Conservation (phyloP, 2,797 vertebrate species). For the Acanthornis magna region DNA sequence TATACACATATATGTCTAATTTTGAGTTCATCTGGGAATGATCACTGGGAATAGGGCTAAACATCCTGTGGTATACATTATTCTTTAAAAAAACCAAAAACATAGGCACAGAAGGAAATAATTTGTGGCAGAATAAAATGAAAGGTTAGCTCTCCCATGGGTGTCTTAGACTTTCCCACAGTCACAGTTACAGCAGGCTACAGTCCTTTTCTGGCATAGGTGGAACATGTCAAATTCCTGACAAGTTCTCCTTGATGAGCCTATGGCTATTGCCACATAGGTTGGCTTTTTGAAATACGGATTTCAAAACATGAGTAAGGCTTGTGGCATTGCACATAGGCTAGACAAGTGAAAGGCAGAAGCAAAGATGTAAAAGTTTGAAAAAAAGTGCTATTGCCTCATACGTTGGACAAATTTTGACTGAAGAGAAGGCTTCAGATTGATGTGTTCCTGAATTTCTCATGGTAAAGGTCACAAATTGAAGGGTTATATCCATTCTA, state of each 20-base stretch:
- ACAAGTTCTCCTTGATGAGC: neutral
- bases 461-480: neutral
- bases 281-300: neutral
- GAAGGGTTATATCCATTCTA: neutral
- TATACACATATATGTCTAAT: neutral
- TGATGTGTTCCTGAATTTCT: neutral
- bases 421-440: neutral
- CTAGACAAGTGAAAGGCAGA: neutral
- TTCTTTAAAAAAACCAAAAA: neutral
- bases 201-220: neutral
- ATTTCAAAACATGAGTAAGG: neutral
- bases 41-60: neutral
- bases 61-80: neutral
- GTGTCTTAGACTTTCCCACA: neutral
- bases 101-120: neutral
- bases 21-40: constrained; percentile 24
- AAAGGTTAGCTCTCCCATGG: neutral
- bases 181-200: neutral
- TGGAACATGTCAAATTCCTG: neutral
- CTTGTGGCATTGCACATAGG: neutral
- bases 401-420: neutral
- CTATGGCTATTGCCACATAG: neutral
- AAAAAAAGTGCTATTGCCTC: neutral
- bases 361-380: neutral
- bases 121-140: constrained; percentile 19